These are phyloP conservation scores for Papilio helenus DNA, from an alignment of 1,140 invertebrate genomes.

Conservation along the genomic window DNA sequence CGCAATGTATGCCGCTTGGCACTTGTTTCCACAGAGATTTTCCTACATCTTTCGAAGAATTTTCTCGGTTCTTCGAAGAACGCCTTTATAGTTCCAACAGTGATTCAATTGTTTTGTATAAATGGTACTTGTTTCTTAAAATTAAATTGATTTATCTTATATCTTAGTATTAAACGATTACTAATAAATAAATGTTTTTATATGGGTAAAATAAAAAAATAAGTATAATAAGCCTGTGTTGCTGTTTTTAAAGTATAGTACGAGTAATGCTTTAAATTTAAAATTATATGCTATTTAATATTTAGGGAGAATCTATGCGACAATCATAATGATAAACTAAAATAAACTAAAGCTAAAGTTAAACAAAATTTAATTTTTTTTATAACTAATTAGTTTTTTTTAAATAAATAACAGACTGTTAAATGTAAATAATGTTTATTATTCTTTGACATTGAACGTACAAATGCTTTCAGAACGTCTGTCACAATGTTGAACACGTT, in stretches of 20 bases:
- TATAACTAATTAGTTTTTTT: too few relatives aligned
- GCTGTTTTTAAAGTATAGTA: too few relatives aligned
- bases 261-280: too few relatives aligned
- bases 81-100: background rate
- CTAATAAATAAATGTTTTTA: background rate
- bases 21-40: constrained; percentile 23
- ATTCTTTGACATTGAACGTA: constrained; percentile 3
- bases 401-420: background rate
- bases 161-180: background rate
- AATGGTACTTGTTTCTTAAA: background rate
- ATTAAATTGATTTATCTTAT: background rate
- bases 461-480: constrained; percentile 10
- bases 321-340: too few relatives aligned
- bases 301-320: too few relatives aligned
- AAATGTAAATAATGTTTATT: background rate
- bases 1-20: background rate
- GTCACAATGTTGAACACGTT: background rate
- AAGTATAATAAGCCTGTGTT: too few relatives aligned
- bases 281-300: too few relatives aligned
- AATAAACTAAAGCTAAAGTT: too few relatives aligned
- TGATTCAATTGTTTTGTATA: constrained; percentile 14
- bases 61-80: constrained; percentile 22
- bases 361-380: too few relatives aligned
- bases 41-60: constrained; percentile 4
- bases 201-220: too few relatives aligned